Conservation (phyloP, 2,113 vertebrate genomes). For the Peromyscus californicus region DNA sequence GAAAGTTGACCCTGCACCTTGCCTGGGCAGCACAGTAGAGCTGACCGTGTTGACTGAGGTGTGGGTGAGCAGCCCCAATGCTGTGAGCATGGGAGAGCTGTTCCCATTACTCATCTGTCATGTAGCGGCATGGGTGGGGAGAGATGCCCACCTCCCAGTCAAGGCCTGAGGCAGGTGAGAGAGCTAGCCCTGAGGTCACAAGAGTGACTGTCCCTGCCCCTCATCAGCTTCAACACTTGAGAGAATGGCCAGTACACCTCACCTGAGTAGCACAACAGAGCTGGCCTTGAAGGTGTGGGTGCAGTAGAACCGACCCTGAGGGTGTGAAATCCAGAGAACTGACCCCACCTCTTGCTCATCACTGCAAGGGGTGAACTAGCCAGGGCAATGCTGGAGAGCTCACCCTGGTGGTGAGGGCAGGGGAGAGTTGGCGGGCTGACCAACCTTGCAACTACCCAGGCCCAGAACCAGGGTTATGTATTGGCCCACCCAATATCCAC, state of each 20-base stretch:
- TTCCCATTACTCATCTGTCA: no score
- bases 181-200: no score
- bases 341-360: neutral
- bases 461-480: neutral
- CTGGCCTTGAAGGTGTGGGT: neutral
- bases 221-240: neutral
- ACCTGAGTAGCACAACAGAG: neutral
- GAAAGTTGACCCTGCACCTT: neutral
- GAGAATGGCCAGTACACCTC: neutral
- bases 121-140: no score
- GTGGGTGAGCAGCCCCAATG: no score
- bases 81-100: no score
- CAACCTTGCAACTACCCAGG: neutral
- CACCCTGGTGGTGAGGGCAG: neutral
- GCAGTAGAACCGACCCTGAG: neutral
- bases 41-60: neutral
- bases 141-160: no score
- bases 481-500: neutral
- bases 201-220: neutral
- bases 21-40: neutral
- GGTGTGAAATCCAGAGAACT: neutral
- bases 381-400: neutral
- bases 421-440: neutral
- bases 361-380: neutral
- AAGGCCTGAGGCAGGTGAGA: no score